Evolutionary conservation across 2,888 invertebrate species (phyloP).

Genomic region (Plagodis dolabraria): DNA sequence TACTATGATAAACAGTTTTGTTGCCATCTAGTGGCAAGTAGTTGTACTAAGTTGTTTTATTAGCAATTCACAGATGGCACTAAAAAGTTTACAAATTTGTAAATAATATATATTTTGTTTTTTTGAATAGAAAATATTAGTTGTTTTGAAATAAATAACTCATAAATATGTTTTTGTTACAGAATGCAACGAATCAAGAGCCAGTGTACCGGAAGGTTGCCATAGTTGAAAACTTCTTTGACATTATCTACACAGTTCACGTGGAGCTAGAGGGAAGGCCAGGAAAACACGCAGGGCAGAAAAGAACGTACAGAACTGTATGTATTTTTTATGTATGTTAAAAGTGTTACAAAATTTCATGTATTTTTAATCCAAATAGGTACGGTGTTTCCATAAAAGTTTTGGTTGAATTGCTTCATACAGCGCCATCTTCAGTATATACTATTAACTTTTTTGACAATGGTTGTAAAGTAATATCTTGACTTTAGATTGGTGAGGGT

Average conservation of each 20-base stretch:
- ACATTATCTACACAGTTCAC: constrained; percentile 98
- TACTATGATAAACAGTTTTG: background rate
- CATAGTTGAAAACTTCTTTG: constrained; percentile 98
- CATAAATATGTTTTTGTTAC: constrained; percentile 68
- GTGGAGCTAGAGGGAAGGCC: constrained; percentile 96
- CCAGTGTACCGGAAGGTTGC: constrained; percentile 96
- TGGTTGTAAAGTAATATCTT: too few species aligned
- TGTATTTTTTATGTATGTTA: constrained; percentile 59
- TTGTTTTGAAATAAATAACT: too few species aligned
- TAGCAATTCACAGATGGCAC: constrained; percentile 47
- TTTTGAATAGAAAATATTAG: too few species aligned
- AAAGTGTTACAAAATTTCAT: too few species aligned
- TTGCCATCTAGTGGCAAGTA: constrained; percentile 46
- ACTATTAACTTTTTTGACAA: too few species aligned
- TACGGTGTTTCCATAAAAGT: too few species aligned
- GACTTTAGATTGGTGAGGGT: too few species aligned
- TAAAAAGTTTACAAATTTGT: background rate
- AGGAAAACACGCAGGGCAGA: constrained; percentile 98
- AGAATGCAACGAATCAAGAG: constrained; percentile 89
- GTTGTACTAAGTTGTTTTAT: constrained; percentile 21
- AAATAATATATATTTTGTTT: background rate
- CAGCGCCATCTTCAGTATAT: too few species aligned
- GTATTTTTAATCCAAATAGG: too few species aligned
- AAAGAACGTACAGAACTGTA: constrained; percentile 97
- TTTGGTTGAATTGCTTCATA: too few species aligned